Percentiles rank a stretch among this genome's conserved stretches.
Evolutionary conservation across 2,888 invertebrate genomes (phyloP).

Genomic region (Xanthia togata): DNA sequence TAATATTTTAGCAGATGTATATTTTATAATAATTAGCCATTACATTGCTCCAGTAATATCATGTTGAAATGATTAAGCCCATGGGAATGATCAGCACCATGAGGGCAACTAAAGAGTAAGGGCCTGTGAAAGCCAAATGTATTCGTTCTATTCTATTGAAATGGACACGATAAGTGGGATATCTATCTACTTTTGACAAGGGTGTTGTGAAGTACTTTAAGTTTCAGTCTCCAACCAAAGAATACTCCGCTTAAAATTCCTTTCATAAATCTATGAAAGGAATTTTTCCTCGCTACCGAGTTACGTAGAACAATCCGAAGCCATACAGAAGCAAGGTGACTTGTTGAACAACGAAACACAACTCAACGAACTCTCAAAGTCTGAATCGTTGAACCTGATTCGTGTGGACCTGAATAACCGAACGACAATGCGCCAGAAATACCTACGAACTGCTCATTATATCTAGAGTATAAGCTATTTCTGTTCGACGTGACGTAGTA

Average conservation of each 20-base stretch:
- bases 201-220: no score
- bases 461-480: constrained; percentile 8
- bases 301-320: constrained; percentile 25
- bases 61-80: no score
- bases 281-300: background rate
- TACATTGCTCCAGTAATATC: no score
- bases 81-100: no score
- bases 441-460: background rate
- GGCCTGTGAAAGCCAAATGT: no score
- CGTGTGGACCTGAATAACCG: constrained; percentile 4
- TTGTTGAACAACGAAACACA: constrained; percentile 3
- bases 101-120: no score
- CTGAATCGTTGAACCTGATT: constrained; percentile 14
- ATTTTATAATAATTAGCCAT: no score
- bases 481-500: constrained; percentile 9
- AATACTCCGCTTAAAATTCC: background rate
- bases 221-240: background rate
- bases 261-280: constrained; percentile 1
- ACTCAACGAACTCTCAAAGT: constrained; percentile 34
- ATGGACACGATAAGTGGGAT: no score
- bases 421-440: constrained; percentile 6
- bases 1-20: no score
- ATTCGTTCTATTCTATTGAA: no score
- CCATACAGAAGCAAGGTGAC: constrained; percentile 11
- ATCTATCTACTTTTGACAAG: no score